Base-by-base conservation (phyloP, 2,113 vertebrate species). In the Puntigrus tetrazona region DNA sequence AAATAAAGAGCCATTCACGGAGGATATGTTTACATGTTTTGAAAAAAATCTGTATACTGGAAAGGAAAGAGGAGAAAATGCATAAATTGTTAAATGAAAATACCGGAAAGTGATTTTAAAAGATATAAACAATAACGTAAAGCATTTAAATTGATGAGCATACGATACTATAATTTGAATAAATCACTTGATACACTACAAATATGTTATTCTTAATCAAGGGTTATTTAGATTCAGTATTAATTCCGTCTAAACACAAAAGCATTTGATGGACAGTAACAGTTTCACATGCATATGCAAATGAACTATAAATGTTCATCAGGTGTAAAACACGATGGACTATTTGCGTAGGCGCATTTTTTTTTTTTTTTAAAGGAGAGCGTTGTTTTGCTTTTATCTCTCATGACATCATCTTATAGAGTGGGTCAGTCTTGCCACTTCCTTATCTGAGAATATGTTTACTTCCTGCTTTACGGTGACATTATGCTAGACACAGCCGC, bases 381-480 rank as follows among this genome's bases (percentile, higher is more conserved):
- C 34, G 65, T n/a, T 18, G 14, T n/a, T 69, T 38, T 69, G 20
- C 2, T 38, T 38, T 38, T 38, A 11, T 38, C 61, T 74, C 43
- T 18, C 11, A 50, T 87, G 82, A 81, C 78, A 78, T 86, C 70
- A 74, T 52, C 36, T 67, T 83, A 38, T 78, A 76, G 10, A n/a
- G 34, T 29, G 55, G 55, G 47, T 77, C 75, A 75, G n/a, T 43
- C 29, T 52, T 8, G 25, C n/a, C 52, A 72, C 70, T 82, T 80
- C 45, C 82, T 55, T 84, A 34, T 81, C 36, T 67, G 14, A 77
- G 80, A 73, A 69, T 29, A 85, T 82, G 67, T 65, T 84, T 81
- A 78, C 70, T 77, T 86, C 73, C 77, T 86, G 63, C 67, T 11
- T 63, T 59, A 11, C 16, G 4, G 25, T 83, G 67, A 69, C 52